Conservation (phyloP, 2,797 vertebrate species). For the Lepilemur septentrionalis region DNA sequence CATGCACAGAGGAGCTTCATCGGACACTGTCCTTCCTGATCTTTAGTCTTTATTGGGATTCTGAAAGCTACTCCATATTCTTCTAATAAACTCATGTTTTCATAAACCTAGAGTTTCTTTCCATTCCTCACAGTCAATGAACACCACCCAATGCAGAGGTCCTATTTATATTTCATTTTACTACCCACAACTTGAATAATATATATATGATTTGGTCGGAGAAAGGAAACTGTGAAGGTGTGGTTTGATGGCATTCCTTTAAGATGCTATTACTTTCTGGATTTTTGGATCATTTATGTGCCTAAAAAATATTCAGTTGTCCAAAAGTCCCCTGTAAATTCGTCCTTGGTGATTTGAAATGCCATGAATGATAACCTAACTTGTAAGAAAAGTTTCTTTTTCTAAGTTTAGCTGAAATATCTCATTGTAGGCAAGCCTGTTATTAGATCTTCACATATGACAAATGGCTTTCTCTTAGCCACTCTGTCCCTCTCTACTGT, state of each 20-base stretch:
- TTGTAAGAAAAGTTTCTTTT: conserved; percentile 52
- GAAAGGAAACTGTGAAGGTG: neutral
- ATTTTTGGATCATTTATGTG: neutral
- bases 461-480: conserved; percentile 67
- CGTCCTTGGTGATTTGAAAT: conserved; percentile 9
- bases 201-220: neutral
- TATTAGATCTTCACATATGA: conserved; percentile 58
- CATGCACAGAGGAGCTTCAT: neutral
- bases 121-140: neutral
- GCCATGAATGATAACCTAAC: neutral
- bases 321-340: neutral
- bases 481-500: conserved; percentile 47
- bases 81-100: neutral
- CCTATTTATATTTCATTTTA: neutral
- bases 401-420: conserved; percentile 56
- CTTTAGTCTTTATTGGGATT: neutral
- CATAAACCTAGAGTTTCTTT: neutral
- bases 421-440: conserved; percentile 2
- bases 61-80: neutral
- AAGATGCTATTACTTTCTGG: neutral
- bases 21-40: neutral
- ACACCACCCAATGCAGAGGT: neutral
- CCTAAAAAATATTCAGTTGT: neutral
- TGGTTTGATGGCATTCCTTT: neutral
- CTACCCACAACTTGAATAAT: neutral